phyloP scores from a whole-genome alignment of 64 coral and sea anemone species.

The Orbicella faveolata region DNA sequence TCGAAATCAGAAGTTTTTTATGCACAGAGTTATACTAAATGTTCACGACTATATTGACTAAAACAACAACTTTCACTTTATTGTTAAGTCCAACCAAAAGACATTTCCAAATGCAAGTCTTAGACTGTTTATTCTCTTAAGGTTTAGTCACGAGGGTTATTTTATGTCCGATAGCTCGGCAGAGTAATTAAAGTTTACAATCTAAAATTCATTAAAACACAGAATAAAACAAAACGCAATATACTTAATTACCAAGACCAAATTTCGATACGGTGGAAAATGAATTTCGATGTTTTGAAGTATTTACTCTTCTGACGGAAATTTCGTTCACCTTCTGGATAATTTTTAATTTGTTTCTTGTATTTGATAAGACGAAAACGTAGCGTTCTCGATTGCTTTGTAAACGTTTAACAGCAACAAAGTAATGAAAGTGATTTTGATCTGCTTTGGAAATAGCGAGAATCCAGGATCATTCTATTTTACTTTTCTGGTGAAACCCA shows the following conservation, averaged over 20 bases:
- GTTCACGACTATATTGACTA: no score
- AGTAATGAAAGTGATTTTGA: not conserved
- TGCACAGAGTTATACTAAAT: no score
- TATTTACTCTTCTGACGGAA: not conserved
- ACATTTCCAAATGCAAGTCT: no score
- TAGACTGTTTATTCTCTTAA: no score
- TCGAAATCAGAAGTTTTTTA: no score
- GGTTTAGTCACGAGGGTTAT: no score
- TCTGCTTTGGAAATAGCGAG: not conserved
- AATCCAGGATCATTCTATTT: not conserved
- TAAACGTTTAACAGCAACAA: not conserved
- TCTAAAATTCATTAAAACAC: not conserved
- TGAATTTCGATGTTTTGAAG: conserved; percentile 3
- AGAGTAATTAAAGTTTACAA: not conserved
- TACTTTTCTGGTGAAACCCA: not conserved
- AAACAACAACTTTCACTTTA: no score
- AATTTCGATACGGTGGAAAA: not conserved
- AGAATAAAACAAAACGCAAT: not conserved
- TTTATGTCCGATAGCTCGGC: no score
- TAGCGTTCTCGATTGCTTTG: not conserved
- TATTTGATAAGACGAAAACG: not conserved
- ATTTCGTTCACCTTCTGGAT: not conserved
- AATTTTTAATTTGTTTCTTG: not conserved
- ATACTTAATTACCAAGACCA: not conserved
- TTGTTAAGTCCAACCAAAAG: no score